Conservation (phyloP, 1,140 invertebrate genomes). For the Argopecten irradians region DNA sequence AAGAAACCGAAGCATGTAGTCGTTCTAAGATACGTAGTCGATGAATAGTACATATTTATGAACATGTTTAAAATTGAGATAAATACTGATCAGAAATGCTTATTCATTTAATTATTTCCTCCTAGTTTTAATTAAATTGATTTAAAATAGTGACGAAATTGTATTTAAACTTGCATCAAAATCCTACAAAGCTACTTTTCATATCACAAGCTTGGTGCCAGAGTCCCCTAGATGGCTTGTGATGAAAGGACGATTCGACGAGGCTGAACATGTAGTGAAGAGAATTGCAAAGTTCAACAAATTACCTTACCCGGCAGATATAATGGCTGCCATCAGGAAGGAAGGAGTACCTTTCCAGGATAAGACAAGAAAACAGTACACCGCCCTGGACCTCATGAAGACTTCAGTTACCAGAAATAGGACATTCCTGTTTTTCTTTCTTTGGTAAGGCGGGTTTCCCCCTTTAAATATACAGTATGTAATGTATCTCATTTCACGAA, state of each 20-base stretch:
- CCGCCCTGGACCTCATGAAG: slow-evolving; percentile 79
- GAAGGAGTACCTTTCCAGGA: slow-evolving; percentile 36
- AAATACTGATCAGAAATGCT: too few relatives aligned
- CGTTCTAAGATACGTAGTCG: too few relatives aligned
- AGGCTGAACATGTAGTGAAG: slow-evolving; percentile 81
- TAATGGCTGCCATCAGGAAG: slow-evolving; percentile 55
- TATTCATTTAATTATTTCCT: too few relatives aligned
- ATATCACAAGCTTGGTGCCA: slow-evolving; percentile 78
- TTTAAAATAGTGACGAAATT: too few relatives aligned
- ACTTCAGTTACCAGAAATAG: slow-evolving; percentile 85
- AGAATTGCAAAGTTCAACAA: slow-evolving; percentile 63
- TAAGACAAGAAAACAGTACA: slow-evolving; percentile 50
- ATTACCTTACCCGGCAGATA: slow-evolving; percentile 54
- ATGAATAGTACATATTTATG: too few relatives aligned
- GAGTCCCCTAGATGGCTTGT: slow-evolving; percentile 79
- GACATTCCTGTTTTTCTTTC: slow-evolving; percentile 86
- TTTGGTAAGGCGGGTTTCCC: slow-evolving; percentile 80
- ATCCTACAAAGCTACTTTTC: too few relatives aligned
- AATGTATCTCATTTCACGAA: too few relatives aligned
- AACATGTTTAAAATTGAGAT: too few relatives aligned
- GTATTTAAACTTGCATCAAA: too few relatives aligned
- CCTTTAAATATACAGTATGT: too few relatives aligned
- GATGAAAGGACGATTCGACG: slow-evolving; percentile 82
- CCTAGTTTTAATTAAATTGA: too few relatives aligned
- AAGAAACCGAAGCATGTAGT: too few relatives aligned